phyloP scores from a whole-genome alignment of 92 coral and sea anemone genomes.

The Parazoanthus swiftii region DNA sequence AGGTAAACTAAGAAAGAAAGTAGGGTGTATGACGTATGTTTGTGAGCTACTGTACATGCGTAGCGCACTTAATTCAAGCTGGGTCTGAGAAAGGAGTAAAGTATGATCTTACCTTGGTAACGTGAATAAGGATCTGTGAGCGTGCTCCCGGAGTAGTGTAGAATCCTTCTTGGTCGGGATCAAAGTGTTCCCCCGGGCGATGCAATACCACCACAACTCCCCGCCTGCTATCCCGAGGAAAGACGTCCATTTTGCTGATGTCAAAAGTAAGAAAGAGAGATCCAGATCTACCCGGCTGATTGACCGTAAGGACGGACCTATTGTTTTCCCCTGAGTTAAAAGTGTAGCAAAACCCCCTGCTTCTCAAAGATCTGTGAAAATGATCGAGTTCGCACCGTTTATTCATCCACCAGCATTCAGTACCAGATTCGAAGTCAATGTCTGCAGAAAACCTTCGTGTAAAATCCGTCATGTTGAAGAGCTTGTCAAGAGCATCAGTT shows the following conservation, averaged over 20 bases:
- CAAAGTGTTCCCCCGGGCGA: constrained; percentile 30
- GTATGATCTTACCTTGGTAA: background rate
- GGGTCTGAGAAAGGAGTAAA: no score
- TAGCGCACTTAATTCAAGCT: no score
- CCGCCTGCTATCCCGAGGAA: background rate
- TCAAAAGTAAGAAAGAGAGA: no score
- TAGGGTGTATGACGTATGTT: no score
- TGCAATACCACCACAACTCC: constrained; percentile 24
- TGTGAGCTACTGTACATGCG: no score
- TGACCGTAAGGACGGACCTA: background rate
- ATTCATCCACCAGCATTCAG: constrained; percentile 10
- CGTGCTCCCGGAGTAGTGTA: constrained; percentile 22
- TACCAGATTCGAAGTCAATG: background rate
- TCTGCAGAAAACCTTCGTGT: background rate
- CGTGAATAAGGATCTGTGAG: constrained; percentile 22
- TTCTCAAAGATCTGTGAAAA: background rate
- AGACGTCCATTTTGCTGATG: no score
- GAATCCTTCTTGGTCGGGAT: constrained; percentile 23
- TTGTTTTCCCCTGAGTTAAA: constrained; percentile 22
- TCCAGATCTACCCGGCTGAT: background rate
- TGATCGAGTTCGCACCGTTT: background rate
- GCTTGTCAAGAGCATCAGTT: background rate
- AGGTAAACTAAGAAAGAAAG: no score
- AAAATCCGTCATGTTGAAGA: constrained; percentile 18
- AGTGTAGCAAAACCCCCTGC: constrained; percentile 20